These are phyloP conservation scores for Latheticus oryzae DNA, from an alignment of 2,888 invertebrate genomes.

Conservation along the genomic window DNA sequence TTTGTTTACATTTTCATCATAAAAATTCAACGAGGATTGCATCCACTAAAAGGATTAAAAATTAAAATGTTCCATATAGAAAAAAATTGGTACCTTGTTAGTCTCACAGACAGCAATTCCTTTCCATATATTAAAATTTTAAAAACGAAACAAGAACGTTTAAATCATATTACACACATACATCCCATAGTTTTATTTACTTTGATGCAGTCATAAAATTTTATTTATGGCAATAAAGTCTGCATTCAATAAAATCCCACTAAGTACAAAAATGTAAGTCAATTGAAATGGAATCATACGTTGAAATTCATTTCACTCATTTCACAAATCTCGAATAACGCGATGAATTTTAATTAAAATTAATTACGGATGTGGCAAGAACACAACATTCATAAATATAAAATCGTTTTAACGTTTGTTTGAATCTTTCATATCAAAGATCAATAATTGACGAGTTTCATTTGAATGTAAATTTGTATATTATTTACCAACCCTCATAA, in stretches of 20 bases:
- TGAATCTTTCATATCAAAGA: conserved; percentile 5
- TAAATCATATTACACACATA: conserved; percentile 12
- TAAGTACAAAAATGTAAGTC: conserved; percentile 18
- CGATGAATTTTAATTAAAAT: conserved; percentile 39
- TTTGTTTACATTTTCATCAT: no score
- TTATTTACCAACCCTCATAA: conserved; percentile 2
- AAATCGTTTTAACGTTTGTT: no score
- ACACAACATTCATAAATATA: conserved; percentile 17
- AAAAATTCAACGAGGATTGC: conserved; percentile 7
- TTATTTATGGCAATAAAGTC: conserved; percentile 27
- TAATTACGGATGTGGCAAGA: conserved; percentile 20
- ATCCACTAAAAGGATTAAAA: conserved; percentile 2
- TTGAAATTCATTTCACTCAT: conserved; percentile 24
- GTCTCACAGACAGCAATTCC: neutral
- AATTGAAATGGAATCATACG: conserved; percentile 15
- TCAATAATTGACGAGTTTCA: conserved; percentile 19
- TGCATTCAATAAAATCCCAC: conserved; percentile 13
- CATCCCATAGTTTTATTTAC: conserved; percentile 37
- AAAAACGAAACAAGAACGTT: conserved; percentile 5
- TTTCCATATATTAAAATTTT: conserved; percentile 20
- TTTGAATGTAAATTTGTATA: conserved; percentile 33
- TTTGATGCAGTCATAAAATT: conserved; percentile 27
- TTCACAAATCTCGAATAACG: conserved; percentile 20
- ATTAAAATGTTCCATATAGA: no score
- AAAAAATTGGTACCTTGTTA: no score